Base-by-base conservation (phyloP, 2,888 invertebrate species). In the Cosmopolites sordidus region DNA sequence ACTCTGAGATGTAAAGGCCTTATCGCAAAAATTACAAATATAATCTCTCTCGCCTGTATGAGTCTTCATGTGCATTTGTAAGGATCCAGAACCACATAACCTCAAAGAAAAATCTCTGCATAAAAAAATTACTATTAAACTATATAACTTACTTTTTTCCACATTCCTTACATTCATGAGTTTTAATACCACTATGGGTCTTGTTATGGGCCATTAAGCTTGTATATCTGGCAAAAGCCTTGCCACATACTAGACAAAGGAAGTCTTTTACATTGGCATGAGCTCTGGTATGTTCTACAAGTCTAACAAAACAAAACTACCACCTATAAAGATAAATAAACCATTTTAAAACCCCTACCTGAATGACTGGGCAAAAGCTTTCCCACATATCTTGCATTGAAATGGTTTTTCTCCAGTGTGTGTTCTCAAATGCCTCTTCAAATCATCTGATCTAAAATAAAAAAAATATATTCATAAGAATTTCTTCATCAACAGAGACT, bases 11-110 rank as follows among this genome's bases (percentile, higher is more conserved):
- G 72, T 72, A 58, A 74, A 74, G n/a, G 70, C 71, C 66, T 73
- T 73, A 4, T 70, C 69, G 58, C 74, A 74, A 59, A 62, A 72
- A 1, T 69, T 67, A 59, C 74, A 74, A 39, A 72, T 64, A 56
- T 72, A 70, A 61, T 74, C 73, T 57, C 69, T 73, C 15, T 72
- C 54, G 0, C 73, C 75, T 18, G 77, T 76, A 59, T 79, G 78
- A 11, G 71, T 76, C 59, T 78, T 76, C 69, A 77, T 75, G 60
- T 80, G 80, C 62, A 77, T 68, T 59, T 72, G 67, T 47, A 74
- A 63, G 2, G 74, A 74, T 51, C 72, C 70, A 2, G 73, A 66
- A 12, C 73, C 72, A 54, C 74, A 73, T 52, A 74, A 66, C 43
- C 73, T 73, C 46, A 29, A 64, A 22, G 29, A 14, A 11, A 43